phyloP scores from a whole-genome alignment of 2,888 invertebrate species.

The Phlogophora meticulosa region DNA sequence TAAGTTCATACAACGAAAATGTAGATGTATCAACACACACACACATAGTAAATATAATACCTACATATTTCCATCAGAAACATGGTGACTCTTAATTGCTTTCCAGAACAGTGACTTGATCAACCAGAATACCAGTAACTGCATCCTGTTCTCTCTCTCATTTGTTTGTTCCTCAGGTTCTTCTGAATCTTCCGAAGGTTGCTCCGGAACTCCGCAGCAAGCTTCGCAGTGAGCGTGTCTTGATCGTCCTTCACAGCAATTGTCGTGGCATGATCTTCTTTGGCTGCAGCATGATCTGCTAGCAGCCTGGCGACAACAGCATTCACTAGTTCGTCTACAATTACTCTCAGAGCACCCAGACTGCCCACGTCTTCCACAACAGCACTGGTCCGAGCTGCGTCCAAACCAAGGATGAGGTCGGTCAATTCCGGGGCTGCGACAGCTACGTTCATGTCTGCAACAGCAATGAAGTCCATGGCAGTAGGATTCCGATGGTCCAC shows the following conservation, averaged over 20 bases:
- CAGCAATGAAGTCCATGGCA: neutral
- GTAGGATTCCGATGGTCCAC: neutral
- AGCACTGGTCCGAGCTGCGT: neutral
- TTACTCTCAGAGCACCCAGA: neutral
- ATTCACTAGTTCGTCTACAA: constrained; percentile 1
- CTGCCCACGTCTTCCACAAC: neutral
- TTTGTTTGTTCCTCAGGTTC: neutral
- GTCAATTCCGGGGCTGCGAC: constrained; percentile 5
- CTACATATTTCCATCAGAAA: constrained; percentile 12
- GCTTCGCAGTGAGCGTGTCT: neutral
- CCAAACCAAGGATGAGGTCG: constrained; percentile 22
- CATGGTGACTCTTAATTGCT: constrained; percentile 8
- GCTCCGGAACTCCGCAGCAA: constrained; percentile 10
- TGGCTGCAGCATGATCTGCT: neutral
- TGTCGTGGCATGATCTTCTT: neutral
- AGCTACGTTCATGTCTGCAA: constrained; percentile 7
- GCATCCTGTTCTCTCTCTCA: constrained; percentile 28
- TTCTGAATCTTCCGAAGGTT: too few relatives aligned
- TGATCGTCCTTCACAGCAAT: neutral
- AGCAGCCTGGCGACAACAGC: constrained; percentile 2
- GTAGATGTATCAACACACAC: too few relatives aligned
- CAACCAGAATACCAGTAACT: constrained; percentile 25
- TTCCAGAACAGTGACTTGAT: constrained; percentile 21
- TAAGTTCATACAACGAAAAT: too few relatives aligned
- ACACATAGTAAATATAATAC: neutral